phyloP scores from a whole-genome alignment of 2,888 invertebrate species.

The Campopleginae sp. region DNA sequence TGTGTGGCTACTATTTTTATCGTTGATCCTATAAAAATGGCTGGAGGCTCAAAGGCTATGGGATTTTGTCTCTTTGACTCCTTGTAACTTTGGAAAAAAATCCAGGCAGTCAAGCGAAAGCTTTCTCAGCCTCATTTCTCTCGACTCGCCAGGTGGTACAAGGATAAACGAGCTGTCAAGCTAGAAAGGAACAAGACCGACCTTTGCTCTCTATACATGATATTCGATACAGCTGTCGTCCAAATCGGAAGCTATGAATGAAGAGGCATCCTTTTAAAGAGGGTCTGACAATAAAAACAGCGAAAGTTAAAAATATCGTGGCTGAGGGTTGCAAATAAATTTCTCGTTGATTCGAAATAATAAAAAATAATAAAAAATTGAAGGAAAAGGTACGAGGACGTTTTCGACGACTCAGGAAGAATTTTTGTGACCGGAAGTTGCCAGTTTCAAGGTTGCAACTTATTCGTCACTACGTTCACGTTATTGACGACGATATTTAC shows the following conservation, averaged over 20 bases:
- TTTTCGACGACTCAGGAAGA: background rate
- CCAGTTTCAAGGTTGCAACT: constrained; percentile 18
- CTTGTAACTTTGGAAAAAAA: constrained; percentile 25
- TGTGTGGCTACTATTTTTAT: background rate
- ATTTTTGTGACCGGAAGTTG: constrained; percentile 4
- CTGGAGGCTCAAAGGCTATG: background rate
- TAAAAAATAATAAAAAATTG: background rate
- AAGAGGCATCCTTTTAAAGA: background rate
- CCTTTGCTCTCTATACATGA: constrained; percentile 3
- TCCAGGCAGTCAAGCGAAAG: constrained; percentile 13
- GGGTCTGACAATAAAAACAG: constrained; percentile 2
- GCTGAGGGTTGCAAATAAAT: background rate
- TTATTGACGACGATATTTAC: constrained; percentile 8
- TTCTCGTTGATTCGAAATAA: background rate
- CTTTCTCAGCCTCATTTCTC: constrained; percentile 43
- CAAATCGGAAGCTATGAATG: constrained; percentile 1
- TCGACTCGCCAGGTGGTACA: constrained; percentile 43
- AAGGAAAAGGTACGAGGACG: background rate
- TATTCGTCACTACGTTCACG: constrained; percentile 14
- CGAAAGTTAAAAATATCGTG: background rate
- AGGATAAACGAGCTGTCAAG: constrained; percentile 57
- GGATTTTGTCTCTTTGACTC: background rate
- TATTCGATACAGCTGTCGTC: background rate
- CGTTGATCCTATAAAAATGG: constrained; percentile 1
- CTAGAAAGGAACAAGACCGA: background rate